These are phyloP conservation scores for Pseudococcus longispinus DNA, from an alignment of 2,888 invertebrate genomes.

Conservation along the genomic window DNA sequence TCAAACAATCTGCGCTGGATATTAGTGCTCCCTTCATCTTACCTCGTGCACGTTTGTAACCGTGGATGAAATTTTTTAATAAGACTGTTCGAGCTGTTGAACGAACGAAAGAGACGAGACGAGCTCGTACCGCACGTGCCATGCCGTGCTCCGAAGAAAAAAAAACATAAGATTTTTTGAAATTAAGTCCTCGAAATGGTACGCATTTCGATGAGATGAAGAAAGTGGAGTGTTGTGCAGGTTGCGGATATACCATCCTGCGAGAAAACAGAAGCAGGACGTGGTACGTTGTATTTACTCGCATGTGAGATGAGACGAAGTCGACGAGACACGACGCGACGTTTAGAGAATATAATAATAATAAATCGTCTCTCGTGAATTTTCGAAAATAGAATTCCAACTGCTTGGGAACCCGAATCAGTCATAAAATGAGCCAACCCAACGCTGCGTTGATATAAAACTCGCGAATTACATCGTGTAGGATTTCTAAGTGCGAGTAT, in stretches of 20 bases:
- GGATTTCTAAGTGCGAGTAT: not conserved
- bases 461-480: constrained; percentile 18
- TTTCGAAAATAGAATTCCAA: constrained; percentile 25
- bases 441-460: constrained; percentile 18
- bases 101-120: not conserved
- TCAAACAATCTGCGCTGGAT: not conserved
- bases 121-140: not conserved
- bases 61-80: constrained; percentile 11
- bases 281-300: not conserved
- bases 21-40: not conserved
- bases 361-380: not conserved
- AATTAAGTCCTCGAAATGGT: not conserved
- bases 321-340: not conserved
- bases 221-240: not conserved
- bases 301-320: not conserved
- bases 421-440: not conserved
- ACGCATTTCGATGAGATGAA: not conserved
- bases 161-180: not conserved
- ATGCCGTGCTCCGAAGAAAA: not conserved
- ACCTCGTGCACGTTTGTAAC: not conserved
- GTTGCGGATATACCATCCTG: not conserved
- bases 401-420: constrained; percentile 18
- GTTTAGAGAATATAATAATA: not conserved
- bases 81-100: not conserved
- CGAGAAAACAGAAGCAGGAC: not conserved